Evolutionary conservation across 2,797 vertebrate genomes (phyloP), one percentile per base, ranked within the genome.

Genomic region (Eulemur mongoz): DNA sequence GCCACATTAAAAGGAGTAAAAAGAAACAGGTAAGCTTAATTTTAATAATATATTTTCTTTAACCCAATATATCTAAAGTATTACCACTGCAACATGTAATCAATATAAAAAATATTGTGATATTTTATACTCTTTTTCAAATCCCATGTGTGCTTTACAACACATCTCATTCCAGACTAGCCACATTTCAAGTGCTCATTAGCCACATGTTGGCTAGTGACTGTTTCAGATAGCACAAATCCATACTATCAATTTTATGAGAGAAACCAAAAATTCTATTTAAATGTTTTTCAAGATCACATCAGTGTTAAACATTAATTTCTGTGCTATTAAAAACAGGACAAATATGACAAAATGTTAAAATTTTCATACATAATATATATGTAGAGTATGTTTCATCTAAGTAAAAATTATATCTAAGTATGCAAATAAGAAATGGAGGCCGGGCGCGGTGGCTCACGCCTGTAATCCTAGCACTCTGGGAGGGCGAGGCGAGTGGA

Each of bases 271-370:
- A 73, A 52, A 76, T 75, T 84, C 57, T 78, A 65, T 38, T 90
- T 38, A 76, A 92, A 87, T 67, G 38, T 18, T 87, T 94, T 86
- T 91, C 63, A 93, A 93, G 84, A 83, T 87, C 17, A 38, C 2
- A 84, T 73, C 61, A 78, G 59, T 61, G 25, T 75, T 75, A 75
- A 23, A 27, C 61, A 93, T 40, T 76, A 94, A 67, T 83, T 83
- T 83, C 32, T 78, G 61, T 78, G 35, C 65, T 87, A 82, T 65
- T 76, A 86, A 86, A 72, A 84, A 94, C 32, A 73, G 57, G 73
- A 27, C 15, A 14, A 48, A 57, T 38, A 73, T 54, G 35, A 90
- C 30, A 72, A 32, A 32, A 69, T 65, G 7, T 65, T 65, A 65
- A 65, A n/a, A 65, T 65, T 61, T 61, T 30, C 59, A 61, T 30